A percentile compares a stretch with the other conserved stretches of the same genome.
phyloP scores from a whole-genome alignment of 2,113 vertebrate genomes.

The Percina caprodes region DNA sequence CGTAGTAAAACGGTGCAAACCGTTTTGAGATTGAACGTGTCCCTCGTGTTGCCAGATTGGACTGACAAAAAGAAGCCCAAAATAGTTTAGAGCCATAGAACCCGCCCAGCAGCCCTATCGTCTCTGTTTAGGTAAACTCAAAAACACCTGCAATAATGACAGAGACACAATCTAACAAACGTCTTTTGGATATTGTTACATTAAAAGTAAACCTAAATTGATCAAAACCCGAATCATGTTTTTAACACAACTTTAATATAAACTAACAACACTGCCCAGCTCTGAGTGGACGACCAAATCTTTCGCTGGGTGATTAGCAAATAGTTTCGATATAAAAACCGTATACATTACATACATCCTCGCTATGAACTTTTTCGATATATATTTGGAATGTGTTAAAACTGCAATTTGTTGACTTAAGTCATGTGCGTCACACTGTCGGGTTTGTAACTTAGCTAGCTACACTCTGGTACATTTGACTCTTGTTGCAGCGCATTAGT shows the following conservation, averaged over 20 bases:
- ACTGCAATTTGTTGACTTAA: neutral
- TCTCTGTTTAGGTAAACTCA: neutral
- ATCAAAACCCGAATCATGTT: neutral
- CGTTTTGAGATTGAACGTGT: no score
- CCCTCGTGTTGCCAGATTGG: conserved; percentile 8
- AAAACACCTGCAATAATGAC: no score
- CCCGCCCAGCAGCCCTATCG: neutral
- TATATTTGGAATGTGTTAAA: neutral
- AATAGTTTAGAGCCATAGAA: neutral
- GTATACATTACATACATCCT: no score
- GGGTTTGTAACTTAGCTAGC: neutral
- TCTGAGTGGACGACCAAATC: conserved; percentile 57
- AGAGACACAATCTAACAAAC: neutral
- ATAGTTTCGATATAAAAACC: neutral
- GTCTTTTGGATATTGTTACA: neutral
- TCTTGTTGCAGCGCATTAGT: neutral
- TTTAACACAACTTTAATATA: neutral
- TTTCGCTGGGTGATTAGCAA: conserved; percentile 50
- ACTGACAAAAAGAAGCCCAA: neutral
- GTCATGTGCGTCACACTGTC: rapidly evolving
- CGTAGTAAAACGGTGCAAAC: no score
- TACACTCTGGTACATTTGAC: neutral
- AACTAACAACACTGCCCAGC: conserved; percentile 15
- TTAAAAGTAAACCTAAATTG: neutral
- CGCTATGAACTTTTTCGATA: no score